Evolutionary conservation across 2,797 vertebrate genomes (phyloP).

Genomic region (Ibycter americanus): DNA sequence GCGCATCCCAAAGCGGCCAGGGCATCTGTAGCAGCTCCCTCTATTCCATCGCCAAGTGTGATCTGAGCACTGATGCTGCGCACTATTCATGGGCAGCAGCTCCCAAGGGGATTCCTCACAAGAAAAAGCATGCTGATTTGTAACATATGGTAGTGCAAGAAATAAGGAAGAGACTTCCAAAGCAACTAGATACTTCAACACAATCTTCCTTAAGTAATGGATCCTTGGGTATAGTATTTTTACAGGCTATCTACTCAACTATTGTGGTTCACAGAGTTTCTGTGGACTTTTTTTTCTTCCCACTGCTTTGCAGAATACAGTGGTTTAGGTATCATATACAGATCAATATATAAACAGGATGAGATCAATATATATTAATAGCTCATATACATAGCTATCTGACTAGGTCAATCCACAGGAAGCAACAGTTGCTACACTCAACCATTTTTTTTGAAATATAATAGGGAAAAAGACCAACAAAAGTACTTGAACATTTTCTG

Average conservation of each 20-base stretch:
- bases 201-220: neutral
- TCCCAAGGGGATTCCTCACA: neutral
- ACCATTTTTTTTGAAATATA: neutral
- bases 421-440: neutral
- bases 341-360: neutral
- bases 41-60: fast-evolving
- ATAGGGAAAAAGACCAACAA: neutral
- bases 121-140: neutral
- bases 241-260: neutral
- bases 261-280: neutral
- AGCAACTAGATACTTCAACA: neutral
- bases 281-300: neutral
- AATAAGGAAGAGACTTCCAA: neutral
- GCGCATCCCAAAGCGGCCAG: neutral
- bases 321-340: neutral
- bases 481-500: neutral
- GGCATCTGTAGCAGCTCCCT: neutral
- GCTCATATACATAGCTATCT: neutral
- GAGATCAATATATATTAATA: neutral
- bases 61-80: neutral
- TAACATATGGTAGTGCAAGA: neutral
- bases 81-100: neutral
- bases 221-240: neutral
- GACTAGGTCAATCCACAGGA: neutral
- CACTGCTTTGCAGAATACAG: neutral